Evolutionary conservation across 2,113 vertebrate species (phyloP), one percentile per base, ranked within the genome.

Genomic region (Alethe castanea): DNA sequence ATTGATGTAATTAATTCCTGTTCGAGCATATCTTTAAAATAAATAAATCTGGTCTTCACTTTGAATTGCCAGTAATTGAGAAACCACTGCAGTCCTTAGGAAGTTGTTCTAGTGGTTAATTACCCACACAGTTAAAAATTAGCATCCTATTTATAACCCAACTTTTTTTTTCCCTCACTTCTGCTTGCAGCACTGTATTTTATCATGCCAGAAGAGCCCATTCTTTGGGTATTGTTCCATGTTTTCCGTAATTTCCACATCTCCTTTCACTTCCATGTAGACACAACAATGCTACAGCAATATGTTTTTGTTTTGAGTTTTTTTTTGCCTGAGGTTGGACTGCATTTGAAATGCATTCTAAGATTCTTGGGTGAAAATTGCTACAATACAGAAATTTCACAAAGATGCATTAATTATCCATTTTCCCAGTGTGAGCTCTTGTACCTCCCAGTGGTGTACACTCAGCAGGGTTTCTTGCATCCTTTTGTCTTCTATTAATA

Each of bases 101-200:
- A 96, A 95, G 91, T 94, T 89, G 94, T 91, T 95, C 83, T 94
- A 94, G 86, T 94, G 95, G 91, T 96, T 96, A 96, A 97, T 96
- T 95, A 91, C 77, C 83, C 93, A 91, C 89, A 81, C 88, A 89
- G 94, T 94, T 94, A 94, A 95, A 96, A 92, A 94, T 95, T 66
- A 95, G 60, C 86, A 81, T 92, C 83, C 91, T 97, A 94, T 96
- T 94, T 96, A 92, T 92, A 97, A 82, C 52, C 25, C 45, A 82
- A 31, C 44, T 67, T 71, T 53, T 71, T 67, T 71, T 53, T 74
- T 80, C 50, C 44, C 52, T 86, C 60, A n/a, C 69, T 95, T 91
- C 79, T 88, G 38, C 61, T 91, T 64, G 48, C 60, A 94, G 64
- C 65, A 84, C 57, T 91, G 91, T 36, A 48, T 93, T 88, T 92